Conservation (phyloP, 2,888 invertebrate species). For the Lypha dubia region DNA sequence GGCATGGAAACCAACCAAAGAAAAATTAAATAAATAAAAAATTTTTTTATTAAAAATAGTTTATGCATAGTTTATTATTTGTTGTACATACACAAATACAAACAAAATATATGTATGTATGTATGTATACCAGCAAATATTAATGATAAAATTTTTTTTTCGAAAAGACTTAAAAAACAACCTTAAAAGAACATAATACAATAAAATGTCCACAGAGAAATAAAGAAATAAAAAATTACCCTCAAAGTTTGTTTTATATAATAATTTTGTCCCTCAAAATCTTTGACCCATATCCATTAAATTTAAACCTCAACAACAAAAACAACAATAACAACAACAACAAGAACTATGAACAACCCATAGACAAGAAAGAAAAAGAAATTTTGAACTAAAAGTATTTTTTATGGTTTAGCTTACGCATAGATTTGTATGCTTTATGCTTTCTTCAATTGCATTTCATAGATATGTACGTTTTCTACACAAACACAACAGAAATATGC, state of each 20-base stretch:
- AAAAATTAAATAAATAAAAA: neutral
- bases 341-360: neutral
- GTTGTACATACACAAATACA: conserved; percentile 6
- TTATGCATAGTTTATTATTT: conserved; percentile 62
- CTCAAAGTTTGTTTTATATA: conserved; percentile 55
- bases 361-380: neutral
- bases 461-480: neutral
- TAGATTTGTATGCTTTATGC: conserved; percentile 34
- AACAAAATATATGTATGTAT: too few relatives aligned
- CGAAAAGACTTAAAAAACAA: neutral
- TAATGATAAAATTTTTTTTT: conserved; percentile 42
- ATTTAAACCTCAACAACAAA: conserved; percentile 45
- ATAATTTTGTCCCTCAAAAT: conserved; percentile 62
- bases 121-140: neutral
- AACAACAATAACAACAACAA: too few relatives aligned
- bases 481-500: neutral
- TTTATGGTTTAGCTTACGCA: conserved; percentile 45
- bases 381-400: conserved; percentile 22
- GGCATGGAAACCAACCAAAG: too few relatives aligned
- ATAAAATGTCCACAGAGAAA: neutral
- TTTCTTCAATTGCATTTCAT: neutral
- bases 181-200: conserved; percentile 8
- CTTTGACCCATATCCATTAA: conserved; percentile 64
- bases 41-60: conserved; percentile 39
- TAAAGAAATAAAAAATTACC: conserved; percentile 22